Evolutionary conservation across 2,888 invertebrate genomes (phyloP), one percentile per base, ranked within the genome.

Genomic region (Iselma pallidipennis): DNA sequence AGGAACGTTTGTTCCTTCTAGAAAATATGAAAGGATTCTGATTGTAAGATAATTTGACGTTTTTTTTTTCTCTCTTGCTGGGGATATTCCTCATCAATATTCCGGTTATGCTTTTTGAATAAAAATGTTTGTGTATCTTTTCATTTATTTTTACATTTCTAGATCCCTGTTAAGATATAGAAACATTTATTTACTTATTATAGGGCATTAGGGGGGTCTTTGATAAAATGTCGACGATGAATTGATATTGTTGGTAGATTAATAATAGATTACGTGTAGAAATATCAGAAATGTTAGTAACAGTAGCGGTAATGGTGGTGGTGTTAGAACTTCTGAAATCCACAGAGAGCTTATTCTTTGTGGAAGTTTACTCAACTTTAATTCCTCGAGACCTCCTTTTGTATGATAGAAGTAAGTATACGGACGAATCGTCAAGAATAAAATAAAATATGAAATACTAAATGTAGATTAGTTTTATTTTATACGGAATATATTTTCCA

Each of bases 381-480:
- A 64, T 64, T 64, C 64, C 63, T 45, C 59, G 12, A 57, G 57
- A 63, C 59, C 63, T 63, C 19, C 33, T 48, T 50, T 48, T 14
- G 7, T 16, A 23, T 21, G 42, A 42, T 16, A 9, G 1, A 42
- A 42, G 4, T n/a, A 6, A 23, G 21, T 4, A 45, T n/a, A 1
- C 21, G 2, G 10, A 9, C n/a, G n/a, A 19, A 42, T 9, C 21
- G 21, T 42, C 12, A 12, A n/a, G 23, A 42, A 37, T 26, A 31
- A 69, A 68, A 74, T 73, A 73, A 74, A 74, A 74, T 74, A 74
- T 74, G 73, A 72, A 72, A 74, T 72, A 73, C 73, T 73, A 73
- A 77, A 78, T 78, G 76, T 67, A 77, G 76, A 78, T 78, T 75
- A 77, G 76, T 76, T 75, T 74, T 74, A 76, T 76, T 76, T 70